Base-by-base conservation (phyloP, 2,888 invertebrate species). In the Sclerodermus sp. region DNA sequence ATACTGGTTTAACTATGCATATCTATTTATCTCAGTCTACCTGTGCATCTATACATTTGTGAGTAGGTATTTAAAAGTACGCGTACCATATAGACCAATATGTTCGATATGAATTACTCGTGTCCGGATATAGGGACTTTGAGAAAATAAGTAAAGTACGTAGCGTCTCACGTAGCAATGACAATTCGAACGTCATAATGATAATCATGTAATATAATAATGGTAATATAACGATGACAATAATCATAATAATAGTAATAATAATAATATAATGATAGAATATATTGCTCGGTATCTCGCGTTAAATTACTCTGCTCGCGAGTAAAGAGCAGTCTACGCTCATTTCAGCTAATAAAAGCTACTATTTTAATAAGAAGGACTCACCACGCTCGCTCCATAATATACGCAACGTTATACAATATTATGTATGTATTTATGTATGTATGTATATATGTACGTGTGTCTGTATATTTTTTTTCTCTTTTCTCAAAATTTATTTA, bases 201-300 rank as follows among this genome's bases (percentile, higher is more conserved):
- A 62, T 55, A 60, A 62, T 55, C 55, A 40, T 60, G 58, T 48
- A 53, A 62, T 62, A 62, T 62, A 62, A n/a, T n/a, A n/a, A n/a
- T n/a, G n/a, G n/a, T n/a, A n/a, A n/a, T n/a, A n/a, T n/a, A 8
- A 23, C 23, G 23, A 23, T 3, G 8, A 23, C 8, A 5, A 23
- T 5, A 23, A 5, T 23, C 23, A 23, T 8, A 23, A 23, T 23
- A 23, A 5, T 23, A 23, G 8, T 23, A 23, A 23, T 23, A 23
- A 23, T 23, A 23, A 8, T 23, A 23, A 5, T 8, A 23, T 23
- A 23, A 23, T 23, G 8, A 23, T 23, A 8, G 3, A 23, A 23
- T 23, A 23, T 23, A 5, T 23, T 23, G 23, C 8, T 23, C 8
- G 23, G 23, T 23, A 23, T 23, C 4, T 23, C 8, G 23, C 23